These are phyloP conservation scores for Meandrusa payeni DNA, from an alignment of 2,888 invertebrate genomes.

Conservation along the genomic window DNA sequence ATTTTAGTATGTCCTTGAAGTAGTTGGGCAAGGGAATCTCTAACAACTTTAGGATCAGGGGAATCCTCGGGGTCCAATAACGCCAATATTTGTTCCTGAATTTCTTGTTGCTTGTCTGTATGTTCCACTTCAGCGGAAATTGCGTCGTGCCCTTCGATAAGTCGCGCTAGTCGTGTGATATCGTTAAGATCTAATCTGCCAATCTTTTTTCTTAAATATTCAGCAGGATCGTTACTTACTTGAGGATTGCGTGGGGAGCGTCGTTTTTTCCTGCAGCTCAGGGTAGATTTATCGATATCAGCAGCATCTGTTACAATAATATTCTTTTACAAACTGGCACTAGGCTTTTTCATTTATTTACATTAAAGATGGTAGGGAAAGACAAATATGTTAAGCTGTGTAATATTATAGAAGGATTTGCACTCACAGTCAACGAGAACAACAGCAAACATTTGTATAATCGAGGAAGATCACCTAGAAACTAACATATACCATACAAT, in stretches of 20 bases:
- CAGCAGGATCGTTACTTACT: constrained; percentile 71
- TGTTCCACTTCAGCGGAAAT: constrained; percentile 34
- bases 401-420: too few relatives aligned
- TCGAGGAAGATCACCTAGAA: constrained; percentile 1
- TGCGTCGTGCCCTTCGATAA: constrained; percentile 63
- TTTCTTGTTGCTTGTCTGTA: constrained; percentile 49
- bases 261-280: constrained; percentile 64
- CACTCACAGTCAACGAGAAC: too few relatives aligned
- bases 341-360: too few relatives aligned
- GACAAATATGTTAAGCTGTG: too few relatives aligned
- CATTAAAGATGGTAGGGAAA: too few relatives aligned
- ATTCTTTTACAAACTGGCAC: constrained; percentile 1
- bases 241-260: constrained; percentile 56
- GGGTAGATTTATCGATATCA: constrained; percentile 62
- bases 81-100: constrained; percentile 66
- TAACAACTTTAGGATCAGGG: constrained; percentile 50
- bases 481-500: too few relatives aligned
- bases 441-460: constrained; percentile 3
- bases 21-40: constrained; percentile 53
- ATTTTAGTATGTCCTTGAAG: constrained; percentile 52
- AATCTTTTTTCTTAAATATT: constrained; percentile 62
- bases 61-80: constrained; percentile 61
- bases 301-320: constrained; percentile 47
- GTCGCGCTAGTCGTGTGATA: constrained; percentile 59
- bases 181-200: constrained; percentile 66